Evolutionary conservation across 2,888 invertebrate species (phyloP), one percentile per base, ranked within the genome.

Genomic region (Orchesellides sinensis): DNA sequence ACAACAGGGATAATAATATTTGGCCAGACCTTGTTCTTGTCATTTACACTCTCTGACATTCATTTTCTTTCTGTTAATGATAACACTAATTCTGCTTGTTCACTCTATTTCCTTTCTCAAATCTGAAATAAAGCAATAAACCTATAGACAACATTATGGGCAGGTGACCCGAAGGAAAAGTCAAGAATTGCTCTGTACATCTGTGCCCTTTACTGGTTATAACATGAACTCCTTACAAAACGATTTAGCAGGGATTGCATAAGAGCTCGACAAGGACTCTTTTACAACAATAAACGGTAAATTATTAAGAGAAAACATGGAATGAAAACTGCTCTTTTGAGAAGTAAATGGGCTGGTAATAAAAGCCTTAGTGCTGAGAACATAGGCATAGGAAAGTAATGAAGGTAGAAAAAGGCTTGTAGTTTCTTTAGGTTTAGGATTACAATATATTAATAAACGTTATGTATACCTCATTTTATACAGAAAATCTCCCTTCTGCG

Each of bases 41-140:
- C 80, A 73, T 73, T 80, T 80, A 32, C 73, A 73, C 73, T 54
- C 73, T 32, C 70, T 47, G 56, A 63, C 79, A 66, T 72, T 72
- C 79, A 72, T 80, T 68, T 59, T n/a, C n/a, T n/a, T n/a, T n/a
- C n/a, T n/a, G 61, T 73, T 80, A 80, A 80, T 80, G 66, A 80
- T 65, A 72, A 54, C 65, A 65, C 10, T 73, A 73, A 73, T 80
- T 73, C 56, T 56, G 35, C 40, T 27, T 63, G 45, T 61, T 47
- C 56, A 32, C 32, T 23, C 4, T 23, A 4, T 59, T 27, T 2
- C 10, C 17, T 49, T 49, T 49, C 12, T 49, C 49, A n/a, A 14
- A 2, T 21, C 56, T 59, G 2, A 25, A 25, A 14, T 8, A 59
- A 14, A 59, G 56, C 25, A 23, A 23, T 61, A 27, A 25, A 19